Evolutionary conservation across 1,140 invertebrate species (phyloP).

Genomic region (Atta cephalotes): DNA sequence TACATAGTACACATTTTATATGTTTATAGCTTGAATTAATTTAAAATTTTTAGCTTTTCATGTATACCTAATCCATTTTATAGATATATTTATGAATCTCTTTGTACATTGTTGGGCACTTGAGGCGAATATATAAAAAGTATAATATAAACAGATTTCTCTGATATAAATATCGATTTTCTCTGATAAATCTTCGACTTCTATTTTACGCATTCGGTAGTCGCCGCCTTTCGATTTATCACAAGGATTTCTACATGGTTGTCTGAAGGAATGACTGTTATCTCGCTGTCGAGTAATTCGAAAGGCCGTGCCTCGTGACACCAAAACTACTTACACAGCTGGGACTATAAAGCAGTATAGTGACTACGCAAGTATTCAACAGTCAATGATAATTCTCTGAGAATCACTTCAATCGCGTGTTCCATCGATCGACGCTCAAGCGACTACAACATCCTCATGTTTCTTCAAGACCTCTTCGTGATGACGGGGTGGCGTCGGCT

Average conservation of each 20-base stretch:
- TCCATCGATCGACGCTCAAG: background rate
- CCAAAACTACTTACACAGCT: slow-evolving; percentile 45
- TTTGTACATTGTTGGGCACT: too few relatives aligned
- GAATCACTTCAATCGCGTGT: slow-evolving; percentile 3
- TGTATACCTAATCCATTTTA: too few relatives aligned
- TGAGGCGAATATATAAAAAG: too few relatives aligned
- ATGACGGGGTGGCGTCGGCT: background rate
- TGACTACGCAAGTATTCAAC: slow-evolving; percentile 29
- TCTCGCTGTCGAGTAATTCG: slow-evolving; percentile 27
- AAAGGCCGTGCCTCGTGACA: slow-evolving; percentile 49
- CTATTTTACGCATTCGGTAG: background rate
- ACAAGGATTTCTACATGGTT: background rate
- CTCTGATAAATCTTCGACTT: background rate
- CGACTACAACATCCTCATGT: slow-evolving; percentile 7
- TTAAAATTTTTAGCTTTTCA: too few relatives aligned
- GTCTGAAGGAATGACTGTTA: slow-evolving; percentile 15
- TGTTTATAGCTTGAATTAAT: too few relatives aligned
- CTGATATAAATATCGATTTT: too few relatives aligned
- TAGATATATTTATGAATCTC: too few relatives aligned
- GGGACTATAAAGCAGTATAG: slow-evolving; percentile 24
- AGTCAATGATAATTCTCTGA: slow-evolving; percentile 24
- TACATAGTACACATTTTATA: too few relatives aligned
- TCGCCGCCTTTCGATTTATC: slow-evolving; percentile 14
- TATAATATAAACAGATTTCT: too few relatives aligned
- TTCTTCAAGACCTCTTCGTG: slow-evolving; percentile 10